A percentile compares a stretch with the other conserved stretches of the same genome.
phyloP scores from a whole-genome alignment of 2,888 invertebrate species.

The Mimumesa dahlbomi region DNA sequence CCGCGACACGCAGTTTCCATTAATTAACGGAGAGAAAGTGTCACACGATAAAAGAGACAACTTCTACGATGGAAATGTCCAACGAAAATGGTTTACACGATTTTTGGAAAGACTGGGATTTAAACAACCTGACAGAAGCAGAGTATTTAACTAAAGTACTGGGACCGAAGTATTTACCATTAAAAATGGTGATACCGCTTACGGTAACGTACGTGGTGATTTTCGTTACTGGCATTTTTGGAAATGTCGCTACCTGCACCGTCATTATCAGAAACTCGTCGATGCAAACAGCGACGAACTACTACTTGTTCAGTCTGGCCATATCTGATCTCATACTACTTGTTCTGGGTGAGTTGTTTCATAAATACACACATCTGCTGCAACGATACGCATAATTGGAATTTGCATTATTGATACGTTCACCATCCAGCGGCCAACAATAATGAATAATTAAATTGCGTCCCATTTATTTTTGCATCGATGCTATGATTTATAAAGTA shows the following conservation, averaged over 20 bases:
- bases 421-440: too few relatives aligned
- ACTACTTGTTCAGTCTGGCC: slow-evolving; percentile 94
- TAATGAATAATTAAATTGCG: too few relatives aligned
- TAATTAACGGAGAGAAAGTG: too few relatives aligned
- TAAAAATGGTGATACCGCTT: slow-evolving; percentile 80
- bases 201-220: slow-evolving; percentile 88
- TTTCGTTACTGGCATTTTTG: slow-evolving; percentile 91
- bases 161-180: slow-evolving; percentile 80
- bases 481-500: too few relatives aligned
- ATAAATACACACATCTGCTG: too few relatives aligned
- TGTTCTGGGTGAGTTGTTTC: slow-evolving; percentile 86
- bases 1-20: background rate
- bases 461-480: too few relatives aligned
- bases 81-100: slow-evolving; percentile 49
- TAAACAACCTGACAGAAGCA: slow-evolving; percentile 74
- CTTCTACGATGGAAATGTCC: slow-evolving; percentile 53
- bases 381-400: too few relatives aligned
- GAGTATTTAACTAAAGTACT: slow-evolving; percentile 76
- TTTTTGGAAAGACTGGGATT: slow-evolving; percentile 66
- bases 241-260: slow-evolving; percentile 91
- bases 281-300: slow-evolving; percentile 95
- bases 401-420: too few relatives aligned
- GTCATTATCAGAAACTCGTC: slow-evolving; percentile 90
- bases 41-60: too few relatives aligned
- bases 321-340: slow-evolving; percentile 91